Percentiles rank a stretch among this genome's conserved stretches.
Conservation (phyloP, 2,797 vertebrate species). For the Furcifer pardalis region DNA sequence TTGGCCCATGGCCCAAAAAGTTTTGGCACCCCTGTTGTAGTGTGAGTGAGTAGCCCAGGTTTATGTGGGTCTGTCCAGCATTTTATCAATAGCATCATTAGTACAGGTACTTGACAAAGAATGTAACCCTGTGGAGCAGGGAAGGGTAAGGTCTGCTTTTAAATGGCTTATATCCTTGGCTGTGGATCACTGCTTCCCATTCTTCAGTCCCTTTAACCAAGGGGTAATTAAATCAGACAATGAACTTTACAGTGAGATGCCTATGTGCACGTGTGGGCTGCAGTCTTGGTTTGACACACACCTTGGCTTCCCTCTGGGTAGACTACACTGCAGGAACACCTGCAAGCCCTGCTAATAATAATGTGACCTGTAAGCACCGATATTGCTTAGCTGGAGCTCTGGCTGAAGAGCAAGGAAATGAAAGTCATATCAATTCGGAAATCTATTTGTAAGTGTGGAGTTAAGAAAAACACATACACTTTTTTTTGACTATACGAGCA, state of each 20-base stretch:
- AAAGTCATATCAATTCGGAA: slow-evolving; percentile 57
- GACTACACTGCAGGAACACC: slow-evolving; percentile 63
- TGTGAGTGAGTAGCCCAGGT: too few species aligned
- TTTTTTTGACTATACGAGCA: slow-evolving; percentile 26
- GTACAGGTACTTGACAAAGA: too few species aligned
- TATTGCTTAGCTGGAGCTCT: slow-evolving; percentile 51
- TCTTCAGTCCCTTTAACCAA: neutral
- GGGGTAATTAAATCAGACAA: neutral
- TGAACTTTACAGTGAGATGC: neutral
- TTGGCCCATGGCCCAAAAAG: too few species aligned
- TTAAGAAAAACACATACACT: slow-evolving; percentile 57
- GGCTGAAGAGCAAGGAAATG: slow-evolving; percentile 63
- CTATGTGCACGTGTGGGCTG: neutral
- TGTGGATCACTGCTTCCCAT: neutral
- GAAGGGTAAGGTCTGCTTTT: neutral
- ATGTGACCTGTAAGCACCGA: slow-evolving; percentile 46
- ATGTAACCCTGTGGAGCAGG: too few species aligned
- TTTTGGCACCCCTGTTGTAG: too few species aligned
- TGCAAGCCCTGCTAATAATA: slow-evolving; percentile 65
- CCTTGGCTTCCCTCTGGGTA: slow-evolving; percentile 52
- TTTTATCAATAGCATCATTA: too few species aligned
- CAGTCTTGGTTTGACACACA: slow-evolving; percentile 3
- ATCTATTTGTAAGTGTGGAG: slow-evolving; percentile 62
- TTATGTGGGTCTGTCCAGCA: too few species aligned
- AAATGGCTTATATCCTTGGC: too few species aligned